These are phyloP conservation scores for Rhopalosiphum padi DNA, from an alignment of 1,140 invertebrate genomes.

Conservation along the genomic window DNA sequence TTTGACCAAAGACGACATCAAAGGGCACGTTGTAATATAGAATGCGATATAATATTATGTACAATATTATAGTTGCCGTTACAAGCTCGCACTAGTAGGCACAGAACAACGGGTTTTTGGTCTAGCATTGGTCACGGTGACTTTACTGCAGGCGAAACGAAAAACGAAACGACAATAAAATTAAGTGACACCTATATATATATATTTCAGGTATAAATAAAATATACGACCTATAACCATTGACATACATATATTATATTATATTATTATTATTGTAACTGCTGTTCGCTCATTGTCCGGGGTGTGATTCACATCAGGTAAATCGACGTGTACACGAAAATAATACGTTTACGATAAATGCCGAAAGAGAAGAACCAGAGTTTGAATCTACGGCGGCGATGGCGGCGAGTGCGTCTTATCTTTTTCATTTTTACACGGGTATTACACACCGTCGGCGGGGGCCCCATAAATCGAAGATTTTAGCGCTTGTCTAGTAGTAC, in stretches of 20 bases:
- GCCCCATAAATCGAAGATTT: slow-evolving; percentile 41
- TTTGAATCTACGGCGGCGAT: not conserved
- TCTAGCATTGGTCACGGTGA: not conserved
- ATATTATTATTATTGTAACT: not conserved
- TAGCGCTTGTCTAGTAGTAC: slow-evolving; percentile 51
- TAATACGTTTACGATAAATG: not conserved
- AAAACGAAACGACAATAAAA: not conserved
- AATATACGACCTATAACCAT: not conserved
- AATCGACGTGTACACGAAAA: not conserved
- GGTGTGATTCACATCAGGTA: not conserved
- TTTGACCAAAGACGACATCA: not conserved
- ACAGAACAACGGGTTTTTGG: not conserved
- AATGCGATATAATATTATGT: not conserved
- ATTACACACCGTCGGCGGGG: not conserved
- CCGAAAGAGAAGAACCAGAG: not conserved
- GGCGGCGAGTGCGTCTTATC: not conserved
- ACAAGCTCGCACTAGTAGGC: not conserved
- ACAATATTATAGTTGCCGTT: not conserved
- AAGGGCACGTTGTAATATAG: not conserved
- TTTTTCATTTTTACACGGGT: slow-evolving; percentile 32
- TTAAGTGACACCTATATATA: not conserved
- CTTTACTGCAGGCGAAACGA: not conserved
- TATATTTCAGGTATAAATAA: not conserved
- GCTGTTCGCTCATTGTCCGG: not conserved
- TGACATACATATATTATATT: not conserved